Conservation (phyloP, 92 coral and sea anemone species). For the Zoanthus sansibaricus region DNA sequence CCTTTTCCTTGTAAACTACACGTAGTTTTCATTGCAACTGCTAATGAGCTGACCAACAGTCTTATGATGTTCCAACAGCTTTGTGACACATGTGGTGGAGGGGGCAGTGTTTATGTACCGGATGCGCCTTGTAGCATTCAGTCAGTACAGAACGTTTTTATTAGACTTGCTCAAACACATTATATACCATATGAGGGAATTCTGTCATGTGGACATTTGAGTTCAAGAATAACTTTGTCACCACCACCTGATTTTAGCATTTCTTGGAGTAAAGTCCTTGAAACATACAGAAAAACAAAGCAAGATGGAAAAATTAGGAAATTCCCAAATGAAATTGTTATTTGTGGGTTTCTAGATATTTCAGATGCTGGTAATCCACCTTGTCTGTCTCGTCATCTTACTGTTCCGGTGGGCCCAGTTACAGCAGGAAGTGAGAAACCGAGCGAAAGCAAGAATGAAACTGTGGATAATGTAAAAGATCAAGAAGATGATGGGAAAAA, state of each 20-base stretch:
- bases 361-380: constrained; percentile 88
- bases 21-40: constrained; percentile 81
- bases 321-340: constrained; percentile 86
- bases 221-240: constrained; percentile 80
- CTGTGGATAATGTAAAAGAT: constrained; percentile 59
- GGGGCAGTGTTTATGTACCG: constrained; percentile 94
- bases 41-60: constrained; percentile 69
- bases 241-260: constrained; percentile 92
- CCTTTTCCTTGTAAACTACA: constrained; percentile 96
- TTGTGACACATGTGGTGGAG: constrained; percentile 86
- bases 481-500: constrained; percentile 90
- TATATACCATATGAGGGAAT: constrained; percentile 82
- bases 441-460: constrained; percentile 51
- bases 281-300: constrained; percentile 58
- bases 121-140: constrained; percentile 82
- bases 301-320: constrained; percentile 73
- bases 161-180: constrained; percentile 89
- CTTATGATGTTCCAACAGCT: constrained; percentile 87
- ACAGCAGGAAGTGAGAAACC: constrained; percentile 30
- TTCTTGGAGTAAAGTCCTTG: constrained; percentile 68
- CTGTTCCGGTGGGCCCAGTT: constrained; percentile 68
- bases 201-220: constrained; percentile 89
- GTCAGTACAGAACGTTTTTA: constrained; percentile 89
- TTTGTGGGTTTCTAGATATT: constrained; percentile 94
- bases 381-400: constrained; percentile 88